These are phyloP conservation scores for Eumerus sabulonum DNA, from an alignment of 2,888 invertebrate species.

Conservation along the genomic window DNA sequence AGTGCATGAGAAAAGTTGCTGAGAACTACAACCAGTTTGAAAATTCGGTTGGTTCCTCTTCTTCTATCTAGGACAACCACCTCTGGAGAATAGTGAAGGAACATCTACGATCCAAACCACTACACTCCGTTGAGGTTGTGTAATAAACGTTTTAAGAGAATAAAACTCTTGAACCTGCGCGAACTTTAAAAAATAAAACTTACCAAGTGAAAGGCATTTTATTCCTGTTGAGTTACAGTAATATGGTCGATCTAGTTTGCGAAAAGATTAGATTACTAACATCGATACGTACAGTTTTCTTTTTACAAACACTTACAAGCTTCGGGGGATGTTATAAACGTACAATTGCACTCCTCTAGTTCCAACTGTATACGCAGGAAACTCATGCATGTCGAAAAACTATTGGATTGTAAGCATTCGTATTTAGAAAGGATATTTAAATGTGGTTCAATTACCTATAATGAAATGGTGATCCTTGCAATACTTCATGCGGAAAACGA, in stretches of 20 bases:
- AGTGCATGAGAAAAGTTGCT: too few relatives aligned
- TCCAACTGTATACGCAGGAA: slow-evolving; percentile 60
- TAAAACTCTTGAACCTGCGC: too few relatives aligned
- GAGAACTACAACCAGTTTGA: too few relatives aligned
- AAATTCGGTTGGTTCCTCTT: too few relatives aligned
- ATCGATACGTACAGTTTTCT: background rate
- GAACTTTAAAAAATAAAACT: slow-evolving; percentile 2
- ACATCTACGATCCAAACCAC: too few relatives aligned
- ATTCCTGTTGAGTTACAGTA: slow-evolving; percentile 31
- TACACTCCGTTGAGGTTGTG: too few relatives aligned
- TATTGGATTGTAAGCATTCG: slow-evolving; percentile 4
- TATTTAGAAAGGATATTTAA: too few relatives aligned
- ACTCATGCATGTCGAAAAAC: slow-evolving; percentile 67
- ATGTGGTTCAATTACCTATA: too few relatives aligned
- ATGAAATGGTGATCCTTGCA: slow-evolving; percentile 53
- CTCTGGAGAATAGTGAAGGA: too few relatives aligned
- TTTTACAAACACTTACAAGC: slow-evolving; percentile 48
- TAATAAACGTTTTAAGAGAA: too few relatives aligned
- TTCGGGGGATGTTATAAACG: slow-evolving; percentile 52
- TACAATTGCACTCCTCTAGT: slow-evolving; percentile 68
- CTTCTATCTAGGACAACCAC: too few relatives aligned
- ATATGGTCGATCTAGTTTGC: slow-evolving; percentile 29
- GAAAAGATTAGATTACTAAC: background rate
- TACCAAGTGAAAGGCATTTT: slow-evolving; percentile 31
- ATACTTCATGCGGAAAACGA: slow-evolving; percentile 64